Base-by-base conservation (phyloP, 2,888 invertebrate species). In the Hirtodrosophila cameraria region DNA sequence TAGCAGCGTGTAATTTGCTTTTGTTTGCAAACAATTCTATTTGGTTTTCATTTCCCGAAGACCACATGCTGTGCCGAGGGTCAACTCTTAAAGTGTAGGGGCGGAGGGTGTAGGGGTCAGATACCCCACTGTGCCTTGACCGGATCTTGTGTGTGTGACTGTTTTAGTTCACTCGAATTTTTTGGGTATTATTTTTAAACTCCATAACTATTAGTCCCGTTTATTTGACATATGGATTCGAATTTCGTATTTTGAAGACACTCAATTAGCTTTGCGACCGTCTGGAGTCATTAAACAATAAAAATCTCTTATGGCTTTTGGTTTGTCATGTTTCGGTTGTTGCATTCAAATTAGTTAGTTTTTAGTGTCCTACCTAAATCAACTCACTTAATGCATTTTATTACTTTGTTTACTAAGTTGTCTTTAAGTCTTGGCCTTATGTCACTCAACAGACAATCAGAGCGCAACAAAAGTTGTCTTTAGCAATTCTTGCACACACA, bases 21-120 rank as follows among this genome's bases (percentile, higher is more conserved):
- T 85, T 87, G 83, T 83, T 87, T 87, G 86, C 75, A 82, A 86
- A 82, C 82, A 82, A 82, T 86, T 82, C 85, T 82, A 82, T 82
- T 82, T 86, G 87, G 87, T 75, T 82, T n/a, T 71, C 82, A 81
- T 57, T 81, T 61, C 66, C 60, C 54, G 66, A n/a, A n/a, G 85
- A 81, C 81, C 81, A 74, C 81, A 81, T 86, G 77, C 86, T 15
- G 80, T 42, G 80, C 59, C 48, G 57, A 57, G 57, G 75, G 69
- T 62, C 69, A 66, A 36, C 31, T 30, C 31, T 12, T 27, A 18
- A 43, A 20, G 30, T 35, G 15, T 12, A 35, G 35, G 30, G 27
- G 28, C 20, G n/a, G n/a, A 8, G 13, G 15, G 41, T n/a, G 12
- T 16, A 28, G 31, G 46, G 53, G 43, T 49, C 59, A 52, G 65